Evolutionary conservation across 92 coral and sea anemone species (phyloP), one percentile per base, ranked within the genome.

Genomic region (Pocillopora grandis): DNA sequence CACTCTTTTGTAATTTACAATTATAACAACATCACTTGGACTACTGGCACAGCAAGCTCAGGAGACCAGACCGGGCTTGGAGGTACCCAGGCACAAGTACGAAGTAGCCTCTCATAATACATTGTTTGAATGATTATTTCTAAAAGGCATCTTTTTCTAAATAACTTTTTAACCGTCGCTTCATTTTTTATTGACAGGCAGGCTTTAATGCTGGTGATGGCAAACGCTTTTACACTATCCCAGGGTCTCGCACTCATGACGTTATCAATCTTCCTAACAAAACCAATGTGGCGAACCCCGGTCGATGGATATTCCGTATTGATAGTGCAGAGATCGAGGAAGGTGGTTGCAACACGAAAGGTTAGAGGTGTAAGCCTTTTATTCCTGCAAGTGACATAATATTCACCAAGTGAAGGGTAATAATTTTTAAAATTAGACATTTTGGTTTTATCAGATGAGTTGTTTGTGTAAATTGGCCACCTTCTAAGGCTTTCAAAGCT

Each of bases 121-220:
- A 27, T 27, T 27, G 27, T 27, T 27, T 27, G 27, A 27, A 27
- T 27, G 27, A 27, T 27, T 27, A 27, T 27, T 27, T 27, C 27
- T 27, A 27, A 27, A 27, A 27, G 27, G 27, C 27, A 27, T 59
- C 14, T 59, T 59, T 27, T 27, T 27, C 3, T 7, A 3, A 3
- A 42, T 3, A 42, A 42, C 11, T 19, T 18, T 19, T 15, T 2
- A 63, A 18, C 67, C 1, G 23, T 63, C 2, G 23, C 11, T 21
- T 20, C 17, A 20, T 16, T 11, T 23, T 71, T 15, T 31, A 13
- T 56, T 75, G 65, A 21, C 80, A 76, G 80, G 80, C 69, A 13
- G 92, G 94, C 0, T 91, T 91, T 71, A 91, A 91, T 70, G 91
- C 83, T 16, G 94, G 94, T 13, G 92, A 91, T 58, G 90, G 90